Base-by-base conservation (phyloP, 2,113 vertebrate species). In the Cyprinodon variegatus region DNA sequence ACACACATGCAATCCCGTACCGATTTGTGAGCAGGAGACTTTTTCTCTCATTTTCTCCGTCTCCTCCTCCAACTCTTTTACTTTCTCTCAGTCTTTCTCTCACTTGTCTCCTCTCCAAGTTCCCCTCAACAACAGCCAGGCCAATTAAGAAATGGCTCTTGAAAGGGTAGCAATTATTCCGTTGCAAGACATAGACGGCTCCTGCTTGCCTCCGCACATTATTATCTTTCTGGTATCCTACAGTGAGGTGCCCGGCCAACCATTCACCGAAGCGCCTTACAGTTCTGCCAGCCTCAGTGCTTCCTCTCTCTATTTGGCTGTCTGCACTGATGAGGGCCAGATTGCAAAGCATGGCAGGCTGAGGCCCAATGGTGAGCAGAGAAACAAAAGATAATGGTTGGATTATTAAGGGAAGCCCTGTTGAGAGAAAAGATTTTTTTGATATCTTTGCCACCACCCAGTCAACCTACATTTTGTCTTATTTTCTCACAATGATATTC, bases 131-230 rank as follows among this genome's bases (percentile, higher is more conserved):
- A 91, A 90, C 89, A 92, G 89, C 88, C 81, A 90, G 91, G 91
- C 93, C 94, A 95, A 95, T 95, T 95, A 95, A 93, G 90, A 92
- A 87, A 89, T 89, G 82, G 83, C 89, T 92, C 87, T 90, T 93
- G 90, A 93, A 94, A 93, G 89, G 90, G 85, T 84, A 89, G 92
- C 93, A 94, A 94, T 95, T 94, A 95, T 92, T 94, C 92, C 90
- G 90, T 93, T 89, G 89, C 86, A 83, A 92, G 90, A 91, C 90
- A 90, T 86, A 91, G 91, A 92, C 78, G 87, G 88, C 87, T 94
- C 81, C 89, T 86, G 86, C 90, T 88, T 86, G 86, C 87, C 87
- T 92, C 88, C 90, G 82, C 90, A 91, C 93, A 89, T 94, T 93
- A 94, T 94, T 92, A 93, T 93, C 88, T 91, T 81, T 83, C 79